A percentile compares a stretch with the other conserved stretches of the same genome.
These are phyloP conservation scores for Mercenaria mercenaria DNA, from an alignment of 1,140 invertebrate genomes.

Conservation along the genomic window DNA sequence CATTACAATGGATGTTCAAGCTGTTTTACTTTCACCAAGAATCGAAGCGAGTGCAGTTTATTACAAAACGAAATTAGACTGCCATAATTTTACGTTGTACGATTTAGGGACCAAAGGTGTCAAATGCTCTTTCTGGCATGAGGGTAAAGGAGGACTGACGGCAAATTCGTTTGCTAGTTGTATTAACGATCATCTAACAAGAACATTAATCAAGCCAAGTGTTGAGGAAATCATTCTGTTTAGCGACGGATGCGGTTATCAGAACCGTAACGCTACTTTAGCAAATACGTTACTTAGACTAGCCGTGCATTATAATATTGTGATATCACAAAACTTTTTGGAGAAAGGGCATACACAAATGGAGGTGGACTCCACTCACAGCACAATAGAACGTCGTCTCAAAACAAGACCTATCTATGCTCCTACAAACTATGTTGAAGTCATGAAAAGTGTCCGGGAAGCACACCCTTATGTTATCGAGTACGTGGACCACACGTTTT, in stretches of 20 bases:
- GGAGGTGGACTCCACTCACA: constrained; percentile 6
- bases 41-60: constrained; percentile 27
- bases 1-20: constrained; percentile 44
- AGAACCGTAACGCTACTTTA: constrained; percentile 20
- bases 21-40: constrained; percentile 22
- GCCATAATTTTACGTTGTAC: constrained; percentile 26
- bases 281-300: constrained; percentile 10
- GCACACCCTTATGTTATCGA: neutral
- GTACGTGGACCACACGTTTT: constrained; percentile 28
- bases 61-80: constrained; percentile 39
- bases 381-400: neutral
- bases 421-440: constrained; percentile 37
- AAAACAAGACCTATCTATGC: constrained; percentile 8
- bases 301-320: neutral
- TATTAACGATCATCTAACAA: neutral
- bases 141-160: neutral
- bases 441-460: neutral
- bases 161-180: constrained; percentile 19
- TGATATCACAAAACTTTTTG: neutral
- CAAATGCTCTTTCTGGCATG: constrained; percentile 30
- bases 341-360: constrained; percentile 18
- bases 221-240: constrained; percentile 29
- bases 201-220: neutral
- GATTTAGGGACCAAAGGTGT: neutral
- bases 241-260: constrained; percentile 28